A percentile compares a stretch with the other conserved stretches of the same genome.
Evolutionary conservation across 2,113 vertebrate species (phyloP).

Genomic region (Pedionomus torquatus): DNA sequence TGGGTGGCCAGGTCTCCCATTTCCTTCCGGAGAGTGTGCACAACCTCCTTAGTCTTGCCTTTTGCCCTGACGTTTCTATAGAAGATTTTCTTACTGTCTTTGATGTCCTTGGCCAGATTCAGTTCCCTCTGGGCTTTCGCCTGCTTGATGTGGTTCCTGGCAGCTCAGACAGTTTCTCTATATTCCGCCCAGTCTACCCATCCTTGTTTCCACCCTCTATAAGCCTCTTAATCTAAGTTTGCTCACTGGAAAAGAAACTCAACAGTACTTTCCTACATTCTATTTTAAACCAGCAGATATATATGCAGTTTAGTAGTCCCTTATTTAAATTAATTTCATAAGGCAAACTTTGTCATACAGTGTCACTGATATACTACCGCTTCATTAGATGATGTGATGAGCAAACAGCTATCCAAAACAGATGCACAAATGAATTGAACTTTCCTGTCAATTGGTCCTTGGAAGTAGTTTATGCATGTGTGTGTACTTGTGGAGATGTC

Average conservation of each 20-base stretch:
- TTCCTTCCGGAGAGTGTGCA: too few relatives aligned
- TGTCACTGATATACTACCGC: not conserved
- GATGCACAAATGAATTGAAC: not conserved
- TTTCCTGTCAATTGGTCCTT: not conserved
- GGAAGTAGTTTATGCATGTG: not conserved
- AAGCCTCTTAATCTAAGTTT: not conserved
- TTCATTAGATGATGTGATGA: not conserved
- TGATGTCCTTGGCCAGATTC: too few relatives aligned
- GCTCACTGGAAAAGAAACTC: not conserved
- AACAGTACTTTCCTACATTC: not conserved
- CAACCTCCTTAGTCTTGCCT: too few relatives aligned
- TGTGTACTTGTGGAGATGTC: not conserved
- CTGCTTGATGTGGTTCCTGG: too few relatives aligned
- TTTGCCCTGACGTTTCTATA: too few relatives aligned
- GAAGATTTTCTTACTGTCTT: too few relatives aligned
- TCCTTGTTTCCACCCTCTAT: too few relatives aligned
- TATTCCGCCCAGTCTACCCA: too few relatives aligned
- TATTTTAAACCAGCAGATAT: not conserved
- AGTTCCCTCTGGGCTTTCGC: too few relatives aligned
- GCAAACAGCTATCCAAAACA: not conserved
- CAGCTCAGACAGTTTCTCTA: too few relatives aligned
- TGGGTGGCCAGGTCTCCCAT: too few relatives aligned
- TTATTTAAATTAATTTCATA: not conserved
- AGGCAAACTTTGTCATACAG: not conserved
- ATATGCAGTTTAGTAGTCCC: not conserved